A percentile compares a stretch with the other conserved stretches of the same genome.
These are phyloP conservation scores for Drosophila kikkawai DNA, from an alignment of 1,140 invertebrate genomes.

Conservation along the genomic window DNA sequence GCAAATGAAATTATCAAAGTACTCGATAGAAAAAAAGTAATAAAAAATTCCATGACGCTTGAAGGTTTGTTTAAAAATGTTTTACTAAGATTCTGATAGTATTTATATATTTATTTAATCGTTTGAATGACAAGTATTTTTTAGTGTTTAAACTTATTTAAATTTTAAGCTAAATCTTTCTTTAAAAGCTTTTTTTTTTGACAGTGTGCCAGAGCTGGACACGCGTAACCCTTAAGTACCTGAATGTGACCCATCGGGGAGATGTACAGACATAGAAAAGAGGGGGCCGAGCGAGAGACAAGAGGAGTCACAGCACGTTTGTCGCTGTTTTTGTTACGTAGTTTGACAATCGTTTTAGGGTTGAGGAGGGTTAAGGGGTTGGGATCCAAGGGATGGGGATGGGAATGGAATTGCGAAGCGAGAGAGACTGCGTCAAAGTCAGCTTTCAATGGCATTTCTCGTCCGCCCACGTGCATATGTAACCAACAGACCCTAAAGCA, in stretches of 20 bases:
- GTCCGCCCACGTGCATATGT: constrained; percentile 35
- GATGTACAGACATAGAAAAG: neutral
- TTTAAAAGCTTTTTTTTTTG: neutral
- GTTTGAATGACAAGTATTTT: neutral
- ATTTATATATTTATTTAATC: neutral
- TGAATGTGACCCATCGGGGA: neutral
- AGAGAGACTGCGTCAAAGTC: constrained; percentile 40
- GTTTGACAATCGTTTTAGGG: constrained; percentile 17
- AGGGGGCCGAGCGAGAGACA: neutral
- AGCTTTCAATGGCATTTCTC: constrained; percentile 37
- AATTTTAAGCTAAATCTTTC: neutral
- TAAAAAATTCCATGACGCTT: neutral
- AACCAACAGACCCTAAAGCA: constrained; percentile 8
- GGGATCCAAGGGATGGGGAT: neutral
- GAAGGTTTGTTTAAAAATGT: neutral
- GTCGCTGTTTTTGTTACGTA: constrained; percentile 29
- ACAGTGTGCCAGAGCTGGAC: neutral
- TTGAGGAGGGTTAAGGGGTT: neutral
- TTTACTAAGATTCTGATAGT: neutral
- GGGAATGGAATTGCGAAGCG: neutral
- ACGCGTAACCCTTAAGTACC: constrained; percentile 19
- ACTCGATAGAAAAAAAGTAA: neutral
- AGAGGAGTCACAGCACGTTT: constrained; percentile 25
- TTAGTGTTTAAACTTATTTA: neutral
- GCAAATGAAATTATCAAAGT: neutral